Conservation (phyloP, 2,888 invertebrate genomes). For the Chloroclysta siterata region DNA sequence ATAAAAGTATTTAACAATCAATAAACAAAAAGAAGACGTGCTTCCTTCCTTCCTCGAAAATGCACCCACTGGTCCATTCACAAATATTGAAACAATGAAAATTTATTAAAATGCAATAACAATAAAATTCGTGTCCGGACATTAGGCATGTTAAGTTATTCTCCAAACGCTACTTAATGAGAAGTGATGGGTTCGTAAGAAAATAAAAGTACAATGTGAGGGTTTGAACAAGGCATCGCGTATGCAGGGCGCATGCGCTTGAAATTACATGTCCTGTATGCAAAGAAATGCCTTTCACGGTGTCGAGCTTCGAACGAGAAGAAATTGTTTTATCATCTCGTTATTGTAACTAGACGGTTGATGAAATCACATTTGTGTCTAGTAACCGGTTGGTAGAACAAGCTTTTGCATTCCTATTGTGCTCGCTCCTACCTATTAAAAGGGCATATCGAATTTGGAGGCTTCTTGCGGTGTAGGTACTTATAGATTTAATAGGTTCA, state of each 20-base stretch:
- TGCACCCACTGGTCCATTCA: slow-evolving; percentile 62
- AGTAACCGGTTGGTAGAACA: slow-evolving; percentile 12
- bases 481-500: background rate
- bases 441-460: background rate
- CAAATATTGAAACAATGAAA: slow-evolving; percentile 70
- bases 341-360: slow-evolving; percentile 25
- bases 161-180: slow-evolving; percentile 84
- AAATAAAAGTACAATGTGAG: slow-evolving; percentile 79
- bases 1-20: slow-evolving; percentile 46
- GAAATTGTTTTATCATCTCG: slow-evolving; percentile 48
- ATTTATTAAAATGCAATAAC: slow-evolving; percentile 84
- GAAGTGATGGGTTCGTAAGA: slow-evolving; percentile 84
- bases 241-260: slow-evolving; percentile 75
- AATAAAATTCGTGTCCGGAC: slow-evolving; percentile 84
- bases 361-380: slow-evolving; percentile 18
- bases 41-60: slow-evolving; percentile 81
- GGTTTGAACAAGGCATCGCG: slow-evolving; percentile 69
- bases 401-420: slow-evolving; percentile 1
- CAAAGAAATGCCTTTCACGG: slow-evolving; percentile 69
- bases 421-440: background rate
- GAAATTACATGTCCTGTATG: slow-evolving; percentile 80
- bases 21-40: slow-evolving; percentile 61
- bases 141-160: slow-evolving; percentile 83
- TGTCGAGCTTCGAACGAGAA: slow-evolving; percentile 52
- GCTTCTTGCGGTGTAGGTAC: background rate